These are phyloP conservation scores for Alcis repandata DNA, from an alignment of 2,888 invertebrate species.

Conservation along the genomic window DNA sequence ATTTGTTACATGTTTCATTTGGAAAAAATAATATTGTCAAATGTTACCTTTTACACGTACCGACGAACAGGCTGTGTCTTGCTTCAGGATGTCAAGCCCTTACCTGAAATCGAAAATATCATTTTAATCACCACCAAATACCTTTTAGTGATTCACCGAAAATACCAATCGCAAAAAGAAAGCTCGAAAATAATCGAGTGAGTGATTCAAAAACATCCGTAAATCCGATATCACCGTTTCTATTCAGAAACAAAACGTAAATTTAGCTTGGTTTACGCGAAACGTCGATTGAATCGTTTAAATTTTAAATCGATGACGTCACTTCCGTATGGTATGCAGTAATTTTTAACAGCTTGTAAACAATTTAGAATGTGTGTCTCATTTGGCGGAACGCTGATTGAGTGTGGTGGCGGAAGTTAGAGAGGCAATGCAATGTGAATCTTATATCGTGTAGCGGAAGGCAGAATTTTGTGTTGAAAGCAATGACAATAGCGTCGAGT, in stretches of 20 bases:
- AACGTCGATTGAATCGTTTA: neutral
- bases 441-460: neutral
- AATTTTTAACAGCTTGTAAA: neutral
- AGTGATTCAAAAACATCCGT: conserved; percentile 9
- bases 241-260: conserved; percentile 23
- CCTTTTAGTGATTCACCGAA: too few species aligned
- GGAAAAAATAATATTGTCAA: too few species aligned
- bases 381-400: neutral
- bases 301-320: conserved; percentile 17
- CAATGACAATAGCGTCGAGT: neutral
- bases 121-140: neutral
- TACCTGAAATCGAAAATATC: conserved; percentile 18
- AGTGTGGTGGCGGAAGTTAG: neutral
- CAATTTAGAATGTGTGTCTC: conserved; percentile 1
- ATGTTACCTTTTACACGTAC: too few species aligned
- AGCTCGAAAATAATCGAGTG: neutral
- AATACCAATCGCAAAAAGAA: neutral
- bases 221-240: conserved; percentile 6
- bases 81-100: neutral
- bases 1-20: too few species aligned
- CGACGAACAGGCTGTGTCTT: too few species aligned
- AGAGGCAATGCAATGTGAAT: neutral
- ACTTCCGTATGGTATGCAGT: conserved; percentile 13
- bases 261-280: conserved; percentile 17
- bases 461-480: neutral